These are phyloP conservation scores for Agonopterix subpropinquella DNA, from an alignment of 2,888 invertebrate species.

Conservation along the genomic window DNA sequence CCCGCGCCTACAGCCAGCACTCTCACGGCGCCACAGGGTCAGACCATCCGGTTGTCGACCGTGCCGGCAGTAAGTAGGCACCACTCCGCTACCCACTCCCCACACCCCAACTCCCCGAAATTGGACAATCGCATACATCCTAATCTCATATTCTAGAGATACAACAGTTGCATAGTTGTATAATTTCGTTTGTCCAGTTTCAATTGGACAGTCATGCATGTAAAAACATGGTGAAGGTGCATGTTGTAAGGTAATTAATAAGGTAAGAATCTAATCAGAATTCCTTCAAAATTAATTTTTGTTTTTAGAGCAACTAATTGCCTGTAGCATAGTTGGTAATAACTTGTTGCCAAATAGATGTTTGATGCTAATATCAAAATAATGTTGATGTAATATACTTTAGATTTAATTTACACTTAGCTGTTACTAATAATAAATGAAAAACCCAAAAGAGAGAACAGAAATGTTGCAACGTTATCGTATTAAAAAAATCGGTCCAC, in stretches of 20 bases:
- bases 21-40: slow-evolving; percentile 77
- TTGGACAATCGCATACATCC: slow-evolving; percentile 23
- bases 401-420: no score
- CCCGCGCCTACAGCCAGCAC: slow-evolving; percentile 80
- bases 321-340: not conserved
- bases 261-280: slow-evolving; percentile 45
- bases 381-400: no score
- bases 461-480: no score
- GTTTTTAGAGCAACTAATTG: slow-evolving; percentile 15
- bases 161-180: slow-evolving; percentile 3
- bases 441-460: no score
- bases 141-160: slow-evolving; percentile 1
- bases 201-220: slow-evolving; percentile 48
- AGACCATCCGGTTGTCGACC: slow-evolving; percentile 90
- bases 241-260: slow-evolving; percentile 51
- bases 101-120: slow-evolving; percentile 17
- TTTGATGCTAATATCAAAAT: no score
- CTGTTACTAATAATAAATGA: no score
- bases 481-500: no score
- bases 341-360: no score
- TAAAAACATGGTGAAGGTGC: slow-evolving; percentile 55
- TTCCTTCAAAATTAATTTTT: slow-evolving; percentile 22
- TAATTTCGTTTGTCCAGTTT: slow-evolving; percentile 35
- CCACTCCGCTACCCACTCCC: slow-evolving; percentile 33
- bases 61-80: slow-evolving; percentile 91